Evolutionary conservation across 2,113 vertebrate genomes (phyloP), one percentile per base, ranked within the genome.

Genomic region (Dipodomys ordii): DNA sequence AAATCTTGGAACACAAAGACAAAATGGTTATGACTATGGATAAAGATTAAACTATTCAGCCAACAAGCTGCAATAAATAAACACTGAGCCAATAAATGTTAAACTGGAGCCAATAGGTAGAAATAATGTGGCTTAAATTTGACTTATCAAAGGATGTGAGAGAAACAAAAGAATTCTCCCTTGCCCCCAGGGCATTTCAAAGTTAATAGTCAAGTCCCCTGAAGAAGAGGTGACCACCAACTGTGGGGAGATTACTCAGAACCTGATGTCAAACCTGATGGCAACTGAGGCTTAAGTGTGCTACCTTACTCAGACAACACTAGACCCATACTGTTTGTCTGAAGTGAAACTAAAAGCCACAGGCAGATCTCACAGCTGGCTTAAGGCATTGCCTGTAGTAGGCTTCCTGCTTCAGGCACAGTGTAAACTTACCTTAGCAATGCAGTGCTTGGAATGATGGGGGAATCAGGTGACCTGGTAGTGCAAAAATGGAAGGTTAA

Each of bases 1-100:
- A 95, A 91, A 85, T 78, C 71, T 95, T 94, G 65, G 62, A 89
- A 95, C 73, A 95, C 60, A 73, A 91, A 92, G 57, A 79, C 88
- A 65, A 95, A 78, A 83, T 83, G 30, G 88, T 90, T 90, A 88
- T 79, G 39, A 46, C 64, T 67, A 57, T 35, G 83, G 88, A 95
- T 84, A 92, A 71, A 77, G 76, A 92, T 88, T 95, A 95, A 91
- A 72, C 16, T 79, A 68, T 83, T 93, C 32, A 83, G 67, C 82
- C 87, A 91, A 85, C 81, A 84, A 67, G 11, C 90, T 94, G 20
- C 87, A 87, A 79, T 92, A 88, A 87, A 64, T 88, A 89, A 96
- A 46, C 87, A 86, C 83, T 77, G 76, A 95, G 76, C 46, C 60
- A 89, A 90, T 76, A 88, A 92, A 62, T 88, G 32, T 88, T 92